Conservation (phyloP, 1,140 invertebrate genomes). For the Formica exsecta region DNA sequence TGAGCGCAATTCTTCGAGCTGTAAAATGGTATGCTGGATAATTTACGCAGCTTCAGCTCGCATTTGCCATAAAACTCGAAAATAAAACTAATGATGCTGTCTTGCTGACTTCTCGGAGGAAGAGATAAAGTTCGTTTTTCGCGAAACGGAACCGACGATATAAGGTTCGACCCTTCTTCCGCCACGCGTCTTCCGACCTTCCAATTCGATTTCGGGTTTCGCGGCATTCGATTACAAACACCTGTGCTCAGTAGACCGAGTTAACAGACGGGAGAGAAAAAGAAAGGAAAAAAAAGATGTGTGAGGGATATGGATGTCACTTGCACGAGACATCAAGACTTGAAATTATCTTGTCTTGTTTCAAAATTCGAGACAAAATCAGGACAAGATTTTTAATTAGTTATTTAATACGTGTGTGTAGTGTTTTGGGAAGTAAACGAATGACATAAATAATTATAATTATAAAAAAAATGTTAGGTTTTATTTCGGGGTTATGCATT, state of each 20-base stretch:
- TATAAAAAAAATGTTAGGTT: too few relatives aligned
- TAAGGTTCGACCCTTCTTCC: conserved; percentile 10
- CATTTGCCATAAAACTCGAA: conserved; percentile 37
- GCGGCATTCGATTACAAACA: conserved; percentile 48
- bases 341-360: too few relatives aligned
- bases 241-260: neutral
- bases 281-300: neutral
- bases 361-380: too few relatives aligned
- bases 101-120: neutral
- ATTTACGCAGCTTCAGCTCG: conserved; percentile 17
- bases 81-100: conserved; percentile 50
- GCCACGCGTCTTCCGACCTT: conserved; percentile 25
- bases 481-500: too few relatives aligned
- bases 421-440: too few relatives aligned
- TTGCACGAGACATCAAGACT: too few relatives aligned
- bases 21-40: neutral
- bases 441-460: too few relatives aligned
- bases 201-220: conserved; percentile 50
- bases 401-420: too few relatives aligned
- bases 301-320: neutral
- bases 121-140: conserved; percentile 41
- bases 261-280: neutral
- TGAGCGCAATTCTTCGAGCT: neutral
- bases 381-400: too few relatives aligned
- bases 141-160: neutral